Evolutionary conservation across 2,888 invertebrate genomes (phyloP).

Genomic region (Onthophagus sagittarius): DNA sequence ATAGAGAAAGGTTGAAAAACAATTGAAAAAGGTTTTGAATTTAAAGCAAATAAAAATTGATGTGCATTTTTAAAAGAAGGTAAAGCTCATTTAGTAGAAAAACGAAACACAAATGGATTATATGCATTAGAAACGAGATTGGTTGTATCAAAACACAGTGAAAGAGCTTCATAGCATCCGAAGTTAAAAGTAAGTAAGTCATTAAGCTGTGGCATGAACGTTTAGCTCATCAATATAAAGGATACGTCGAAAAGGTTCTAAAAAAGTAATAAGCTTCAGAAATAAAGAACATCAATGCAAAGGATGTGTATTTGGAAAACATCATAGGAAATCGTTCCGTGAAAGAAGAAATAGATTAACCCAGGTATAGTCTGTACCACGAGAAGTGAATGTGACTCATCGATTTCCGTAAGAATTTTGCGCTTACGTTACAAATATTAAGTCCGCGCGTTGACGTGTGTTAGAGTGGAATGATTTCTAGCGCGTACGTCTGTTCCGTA

Average conservation of each 20-base stretch:
- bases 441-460: no score
- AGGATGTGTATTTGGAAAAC: slow-evolving; percentile 9
- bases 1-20: slow-evolving; percentile 9
- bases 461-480: no score
- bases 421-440: no score
- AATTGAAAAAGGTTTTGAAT: slow-evolving; percentile 15
- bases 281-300: neutral
- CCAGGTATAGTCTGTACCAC: no score
- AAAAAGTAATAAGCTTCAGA: neutral
- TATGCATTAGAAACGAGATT: slow-evolving; percentile 15
- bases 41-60: slow-evolving; percentile 16
- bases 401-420: no score
- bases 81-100: slow-evolving; percentile 11
- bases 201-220: slow-evolving; percentile 12
- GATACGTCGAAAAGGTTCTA: no score
- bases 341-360: neutral
- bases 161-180: no score
- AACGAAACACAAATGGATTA: slow-evolving; percentile 14
- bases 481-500: no score
- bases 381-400: no score
- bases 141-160: no score
- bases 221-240: neutral
- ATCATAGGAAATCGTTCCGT: neutral
- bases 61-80: slow-evolving; percentile 15
- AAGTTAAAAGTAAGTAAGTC: neutral